These are phyloP conservation scores for Poeciliopsis turneri DNA, from an alignment of 2,797 vertebrate species.

Conservation along the genomic window DNA sequence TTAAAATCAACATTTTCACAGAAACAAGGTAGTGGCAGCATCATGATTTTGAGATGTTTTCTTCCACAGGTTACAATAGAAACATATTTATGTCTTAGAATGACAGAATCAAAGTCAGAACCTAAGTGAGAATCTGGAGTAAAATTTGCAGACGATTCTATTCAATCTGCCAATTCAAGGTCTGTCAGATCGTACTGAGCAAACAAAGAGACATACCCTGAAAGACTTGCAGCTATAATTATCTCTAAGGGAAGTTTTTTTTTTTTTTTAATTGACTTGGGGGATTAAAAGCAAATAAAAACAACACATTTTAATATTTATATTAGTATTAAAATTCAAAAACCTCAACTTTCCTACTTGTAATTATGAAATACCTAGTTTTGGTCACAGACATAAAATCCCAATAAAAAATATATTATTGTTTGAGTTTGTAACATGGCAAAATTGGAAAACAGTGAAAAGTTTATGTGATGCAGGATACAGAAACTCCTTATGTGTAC, in stretches of 20 bases:
- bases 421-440: not conserved
- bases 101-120: not conserved
- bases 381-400: not conserved
- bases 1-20: not conserved
- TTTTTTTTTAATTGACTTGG: not conserved
- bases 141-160: not conserved
- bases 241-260: not conserved
- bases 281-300: not conserved
- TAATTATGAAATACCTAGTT: not conserved
- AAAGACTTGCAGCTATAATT: not conserved
- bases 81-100: not conserved
- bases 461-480: not conserved
- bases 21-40: not conserved
- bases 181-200: not conserved
- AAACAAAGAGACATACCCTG: not conserved
- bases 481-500: conserved; percentile 10
- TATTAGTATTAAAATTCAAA: not conserved
- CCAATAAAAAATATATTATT: not conserved
- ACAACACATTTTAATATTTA: not conserved
- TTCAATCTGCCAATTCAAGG: not conserved
- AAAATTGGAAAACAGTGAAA: not conserved
- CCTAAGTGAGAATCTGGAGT: not conserved
- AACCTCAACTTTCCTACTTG: not conserved
- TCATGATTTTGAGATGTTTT: not conserved
- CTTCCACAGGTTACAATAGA: not conserved